Conservation (phyloP, 1,140 invertebrate species). For the Pollicipes pollicipes region DNA sequence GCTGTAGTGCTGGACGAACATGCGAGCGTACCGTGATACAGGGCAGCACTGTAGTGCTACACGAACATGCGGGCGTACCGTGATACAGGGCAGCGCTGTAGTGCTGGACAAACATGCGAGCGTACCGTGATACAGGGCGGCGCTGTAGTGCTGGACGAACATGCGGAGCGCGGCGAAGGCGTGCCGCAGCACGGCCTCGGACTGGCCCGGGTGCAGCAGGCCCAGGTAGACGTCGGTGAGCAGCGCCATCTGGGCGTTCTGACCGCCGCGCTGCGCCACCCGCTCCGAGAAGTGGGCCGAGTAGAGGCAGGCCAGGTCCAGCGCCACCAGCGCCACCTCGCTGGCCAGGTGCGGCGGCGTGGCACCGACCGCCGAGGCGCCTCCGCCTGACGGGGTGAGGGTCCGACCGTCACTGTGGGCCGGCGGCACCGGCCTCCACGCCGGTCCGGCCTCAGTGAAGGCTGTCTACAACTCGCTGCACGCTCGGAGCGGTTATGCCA, state of each 20-base stretch:
- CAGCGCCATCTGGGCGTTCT: neutral
- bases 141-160: conserved; percentile 30
- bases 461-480: too few relatives aligned
- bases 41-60: too few relatives aligned
- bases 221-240: conserved; percentile 30
- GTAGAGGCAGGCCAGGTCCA: neutral
- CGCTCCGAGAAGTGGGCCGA: neutral
- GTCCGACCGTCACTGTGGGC: too few relatives aligned
- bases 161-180: conserved; percentile 74
- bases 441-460: too few relatives aligned
- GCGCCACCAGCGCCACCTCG: neutral
- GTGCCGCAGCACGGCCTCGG: conserved; percentile 71
- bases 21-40: too few relatives aligned
- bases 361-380: too few relatives aligned
- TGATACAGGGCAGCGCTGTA: too few relatives aligned
- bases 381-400: neutral
- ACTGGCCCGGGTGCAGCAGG: conserved; percentile 71
- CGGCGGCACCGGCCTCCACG: too few relatives aligned
- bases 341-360: neutral
- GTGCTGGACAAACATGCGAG: too few relatives aligned
- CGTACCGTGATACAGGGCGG: neutral
- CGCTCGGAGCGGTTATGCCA: too few relatives aligned
- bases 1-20: too few relatives aligned
- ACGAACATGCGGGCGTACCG: too few relatives aligned
- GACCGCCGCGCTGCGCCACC: neutral